Conservation (phyloP, 2,797 vertebrate species). For the Heliangelus exortis region DNA sequence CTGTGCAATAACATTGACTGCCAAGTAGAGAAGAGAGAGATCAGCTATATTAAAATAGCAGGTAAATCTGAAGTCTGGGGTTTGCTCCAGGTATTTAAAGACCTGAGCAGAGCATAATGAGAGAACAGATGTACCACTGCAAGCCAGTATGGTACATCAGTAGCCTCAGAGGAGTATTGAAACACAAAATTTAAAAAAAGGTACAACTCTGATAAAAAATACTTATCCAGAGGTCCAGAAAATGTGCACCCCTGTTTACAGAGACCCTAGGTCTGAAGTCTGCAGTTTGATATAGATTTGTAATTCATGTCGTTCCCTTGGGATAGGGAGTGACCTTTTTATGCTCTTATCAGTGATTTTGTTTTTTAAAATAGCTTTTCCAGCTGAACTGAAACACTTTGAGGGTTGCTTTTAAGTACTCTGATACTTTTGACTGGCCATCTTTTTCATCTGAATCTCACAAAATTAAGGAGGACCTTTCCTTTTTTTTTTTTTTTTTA, state of each 20-base stretch:
- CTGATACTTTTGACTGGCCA: neutral
- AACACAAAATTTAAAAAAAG: slow-evolving; percentile 17
- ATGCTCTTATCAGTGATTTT: neutral
- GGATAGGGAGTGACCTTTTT: neutral
- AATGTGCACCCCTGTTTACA: neutral
- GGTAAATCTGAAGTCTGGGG: slow-evolving; percentile 68
- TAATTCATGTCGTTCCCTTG: neutral
- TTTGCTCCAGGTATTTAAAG: slow-evolving; percentile 68
- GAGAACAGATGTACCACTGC: slow-evolving; percentile 63
- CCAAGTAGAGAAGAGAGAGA: slow-evolving; percentile 16
- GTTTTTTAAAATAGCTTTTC: slow-evolving; percentile 17
- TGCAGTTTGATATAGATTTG: neutral
- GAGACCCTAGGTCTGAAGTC: neutral
- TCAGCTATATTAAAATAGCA: slow-evolving; percentile 57
- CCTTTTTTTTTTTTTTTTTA: neutral
- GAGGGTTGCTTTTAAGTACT: neutral
- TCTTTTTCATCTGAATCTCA: neutral
- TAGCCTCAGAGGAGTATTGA: slow-evolving; percentile 47
- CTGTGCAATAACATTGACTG: slow-evolving; percentile 56
- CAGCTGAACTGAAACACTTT: neutral
- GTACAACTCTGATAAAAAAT: slow-evolving; percentile 2
- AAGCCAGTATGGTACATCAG: slow-evolving; percentile 39
- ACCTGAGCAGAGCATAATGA: slow-evolving; percentile 55
- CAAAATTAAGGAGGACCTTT: neutral
- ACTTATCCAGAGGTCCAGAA: neutral